These are phyloP conservation scores for Sesamia nonagrioides DNA, from an alignment of 1,140 invertebrate species.

Conservation along the genomic window DNA sequence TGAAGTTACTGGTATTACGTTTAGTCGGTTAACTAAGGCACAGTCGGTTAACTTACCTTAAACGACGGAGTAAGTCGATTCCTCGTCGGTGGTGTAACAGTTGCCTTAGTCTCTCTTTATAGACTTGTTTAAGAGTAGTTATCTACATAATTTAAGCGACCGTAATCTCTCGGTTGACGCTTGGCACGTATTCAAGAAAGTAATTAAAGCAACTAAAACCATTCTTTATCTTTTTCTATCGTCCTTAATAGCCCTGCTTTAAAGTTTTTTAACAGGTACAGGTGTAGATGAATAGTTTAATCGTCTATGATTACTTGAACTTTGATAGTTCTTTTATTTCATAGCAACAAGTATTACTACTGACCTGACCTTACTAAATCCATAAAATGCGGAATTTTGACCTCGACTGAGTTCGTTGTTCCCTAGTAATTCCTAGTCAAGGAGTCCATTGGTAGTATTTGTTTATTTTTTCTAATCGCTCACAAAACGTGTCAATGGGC, in stretches of 20 bases:
- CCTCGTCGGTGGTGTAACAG: too few species aligned
- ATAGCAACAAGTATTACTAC: too few species aligned
- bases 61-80: too few species aligned
- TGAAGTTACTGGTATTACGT: too few species aligned
- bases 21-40: too few species aligned
- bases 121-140: too few species aligned
- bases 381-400: background rate
- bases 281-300: too few species aligned
- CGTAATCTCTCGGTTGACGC: background rate
- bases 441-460: slow-evolving; percentile 28
- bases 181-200: background rate
- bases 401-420: slow-evolving; percentile 1
- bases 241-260: background rate
- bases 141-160: too few species aligned
- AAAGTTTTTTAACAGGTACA: background rate
- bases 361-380: background rate
- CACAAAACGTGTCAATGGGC: slow-evolving; percentile 24
- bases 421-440: background rate
- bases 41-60: too few species aligned
- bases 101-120: background rate
- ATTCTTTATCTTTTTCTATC: background rate
- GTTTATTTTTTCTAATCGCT: slow-evolving; percentile 37
- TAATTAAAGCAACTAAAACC: background rate
- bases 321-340: too few species aligned
- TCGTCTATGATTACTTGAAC: background rate